Evolutionary conservation across 2,113 vertebrate genomes (phyloP).

Genomic region (Prionailurus bengalensis): DNA sequence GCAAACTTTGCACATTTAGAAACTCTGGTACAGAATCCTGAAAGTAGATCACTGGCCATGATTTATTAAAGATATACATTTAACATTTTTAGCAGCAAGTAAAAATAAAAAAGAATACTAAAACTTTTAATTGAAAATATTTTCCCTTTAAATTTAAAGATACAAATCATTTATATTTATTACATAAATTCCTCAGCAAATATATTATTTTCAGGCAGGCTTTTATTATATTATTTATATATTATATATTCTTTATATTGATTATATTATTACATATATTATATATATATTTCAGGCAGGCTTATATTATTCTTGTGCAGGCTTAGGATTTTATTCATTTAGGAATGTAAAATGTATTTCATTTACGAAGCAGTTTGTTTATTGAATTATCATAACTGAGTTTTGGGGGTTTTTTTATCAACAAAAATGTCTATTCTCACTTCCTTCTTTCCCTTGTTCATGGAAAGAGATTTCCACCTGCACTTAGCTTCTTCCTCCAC

Average conservation of each 20-base stretch:
- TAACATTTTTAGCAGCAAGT: not conserved
- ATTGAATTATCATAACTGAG: not conserved
- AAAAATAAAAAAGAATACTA: not conserved
- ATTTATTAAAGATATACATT: not conserved
- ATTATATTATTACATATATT: too few relatives aligned
- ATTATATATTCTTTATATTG: too few relatives aligned
- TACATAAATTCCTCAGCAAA: not conserved
- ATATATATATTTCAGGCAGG: too few relatives aligned
- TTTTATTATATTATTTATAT: too few relatives aligned
- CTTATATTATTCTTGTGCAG: not conserved
- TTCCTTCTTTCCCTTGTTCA: not conserved
- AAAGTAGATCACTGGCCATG: not conserved
- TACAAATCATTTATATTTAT: not conserved
- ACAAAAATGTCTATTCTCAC: not conserved
- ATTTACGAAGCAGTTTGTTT: not conserved
- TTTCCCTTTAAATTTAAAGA: constrained; percentile 1
- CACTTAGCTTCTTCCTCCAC: not conserved
- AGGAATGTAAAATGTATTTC: not conserved
- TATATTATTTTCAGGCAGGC: not conserved
- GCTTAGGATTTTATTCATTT: not conserved
- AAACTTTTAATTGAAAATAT: not conserved
- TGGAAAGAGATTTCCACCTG: not conserved
- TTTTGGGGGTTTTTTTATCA: not conserved
- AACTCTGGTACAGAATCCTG: not conserved
- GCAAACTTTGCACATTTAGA: not conserved